Conservation (phyloP, 2,113 vertebrate genomes). For the Sinocyclocheilus maitianheensis region DNA sequence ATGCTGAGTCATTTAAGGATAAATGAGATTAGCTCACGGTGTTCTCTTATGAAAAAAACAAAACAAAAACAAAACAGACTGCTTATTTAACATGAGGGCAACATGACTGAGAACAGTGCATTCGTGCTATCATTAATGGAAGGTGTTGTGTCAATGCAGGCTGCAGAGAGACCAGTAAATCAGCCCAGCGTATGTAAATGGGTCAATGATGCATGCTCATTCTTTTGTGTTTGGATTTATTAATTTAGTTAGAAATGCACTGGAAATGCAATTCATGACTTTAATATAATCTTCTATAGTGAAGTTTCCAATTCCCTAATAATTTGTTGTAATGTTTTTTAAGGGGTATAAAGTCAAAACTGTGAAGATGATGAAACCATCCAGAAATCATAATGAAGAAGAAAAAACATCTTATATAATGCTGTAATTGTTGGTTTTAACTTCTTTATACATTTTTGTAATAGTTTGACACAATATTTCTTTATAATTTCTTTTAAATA, state of each 20-base stretch:
- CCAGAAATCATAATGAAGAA: too few species aligned
- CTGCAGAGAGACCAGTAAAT: background rate
- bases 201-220: background rate
- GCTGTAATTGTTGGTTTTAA: too few species aligned
- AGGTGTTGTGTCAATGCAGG: background rate
- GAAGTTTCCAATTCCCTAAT: too few species aligned
- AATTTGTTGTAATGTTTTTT: too few species aligned
- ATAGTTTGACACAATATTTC: too few species aligned
- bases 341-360: too few species aligned
- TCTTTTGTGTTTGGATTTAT: background rate
- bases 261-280: background rate
- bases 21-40: conserved; percentile 12
- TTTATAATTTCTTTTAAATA: too few species aligned
- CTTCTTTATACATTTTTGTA: too few species aligned
- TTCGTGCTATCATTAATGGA: background rate
- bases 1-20: background rate
- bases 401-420: too few species aligned
- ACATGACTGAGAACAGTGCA: background rate
- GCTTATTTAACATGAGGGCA: background rate
- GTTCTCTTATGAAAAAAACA: background rate
- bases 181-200: background rate
- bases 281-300: background rate
- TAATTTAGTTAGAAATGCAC: background rate
- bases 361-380: too few species aligned
- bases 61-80: background rate